Percentiles rank a stretch among this genome's conserved stretches.
Conservation (phyloP, 2,797 vertebrate species). For the Notoglanidium macrostoma region DNA sequence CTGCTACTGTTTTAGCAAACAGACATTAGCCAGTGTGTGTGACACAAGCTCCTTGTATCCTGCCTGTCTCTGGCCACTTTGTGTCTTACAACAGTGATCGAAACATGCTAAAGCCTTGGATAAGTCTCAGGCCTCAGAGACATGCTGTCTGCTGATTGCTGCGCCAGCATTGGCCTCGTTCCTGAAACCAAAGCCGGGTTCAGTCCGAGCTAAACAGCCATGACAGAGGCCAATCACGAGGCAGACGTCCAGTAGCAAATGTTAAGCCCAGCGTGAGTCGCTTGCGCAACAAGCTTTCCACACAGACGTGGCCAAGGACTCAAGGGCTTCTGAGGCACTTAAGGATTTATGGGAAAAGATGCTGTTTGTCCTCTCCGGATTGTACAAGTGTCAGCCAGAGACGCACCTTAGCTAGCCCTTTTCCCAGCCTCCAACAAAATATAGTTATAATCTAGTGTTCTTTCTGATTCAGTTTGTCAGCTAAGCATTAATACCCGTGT, state of each 20-base stretch:
- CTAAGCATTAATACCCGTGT: not conserved
- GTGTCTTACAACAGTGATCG: constrained; percentile 34
- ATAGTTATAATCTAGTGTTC: not conserved
- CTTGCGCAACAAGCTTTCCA: constrained; percentile 69
- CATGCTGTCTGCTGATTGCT: constrained; percentile 34
- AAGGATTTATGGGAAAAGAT: constrained; percentile 43
- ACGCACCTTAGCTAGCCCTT: constrained; percentile 7
- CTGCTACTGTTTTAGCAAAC: constrained; percentile 33
- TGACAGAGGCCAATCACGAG: constrained; percentile 46
- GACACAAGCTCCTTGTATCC: constrained; percentile 32
- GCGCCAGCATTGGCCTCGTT: constrained; percentile 31
- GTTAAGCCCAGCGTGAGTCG: constrained; percentile 69
- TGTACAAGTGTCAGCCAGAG: constrained; percentile 21
- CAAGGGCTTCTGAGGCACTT: constrained; percentile 48
- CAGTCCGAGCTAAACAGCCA: constrained; percentile 36
- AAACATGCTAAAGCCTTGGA: constrained; percentile 46
- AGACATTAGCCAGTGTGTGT: constrained; percentile 40
- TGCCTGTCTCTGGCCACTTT: constrained; percentile 18
- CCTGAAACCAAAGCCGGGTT: constrained; percentile 46
- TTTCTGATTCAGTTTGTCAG: constrained; percentile 13
- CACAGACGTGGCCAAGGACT: constrained; percentile 30
- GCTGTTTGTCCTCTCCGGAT: constrained; percentile 22
- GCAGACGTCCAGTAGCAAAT: constrained; percentile 64
- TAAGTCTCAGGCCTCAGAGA: constrained; percentile 40
- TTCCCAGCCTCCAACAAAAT: not conserved